Evolutionary conservation across 2,888 invertebrate genomes (phyloP).

Genomic region (Epistrophe grossulariae): DNA sequence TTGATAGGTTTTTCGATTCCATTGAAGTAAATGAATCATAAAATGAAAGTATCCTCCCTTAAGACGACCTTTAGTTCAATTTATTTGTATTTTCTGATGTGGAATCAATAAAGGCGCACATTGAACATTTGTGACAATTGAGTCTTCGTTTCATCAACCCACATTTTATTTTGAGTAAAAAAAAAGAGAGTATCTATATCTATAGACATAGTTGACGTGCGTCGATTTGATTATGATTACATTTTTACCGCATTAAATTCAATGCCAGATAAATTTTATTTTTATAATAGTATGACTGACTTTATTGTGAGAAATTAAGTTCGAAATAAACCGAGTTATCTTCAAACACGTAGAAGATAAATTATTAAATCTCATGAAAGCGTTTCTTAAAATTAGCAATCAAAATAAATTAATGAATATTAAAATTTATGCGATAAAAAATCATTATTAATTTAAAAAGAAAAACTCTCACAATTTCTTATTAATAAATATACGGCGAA

Average conservation of each 20-base stretch:
- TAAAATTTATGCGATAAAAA: not conserved
- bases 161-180: slow-evolving; percentile 4
- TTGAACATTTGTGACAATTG: slow-evolving; percentile 31
- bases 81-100: slow-evolving; percentile 28
- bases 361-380: not conserved
- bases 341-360: not conserved
- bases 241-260: slow-evolving; percentile 3
- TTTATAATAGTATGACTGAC: not conserved
- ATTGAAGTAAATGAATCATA: slow-evolving; percentile 37
- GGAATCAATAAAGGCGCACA: slow-evolving; percentile 27
- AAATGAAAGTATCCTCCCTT: slow-evolving; percentile 26
- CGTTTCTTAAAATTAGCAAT: not conserved
- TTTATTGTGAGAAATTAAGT: not conserved
- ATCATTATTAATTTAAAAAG: too few relatives aligned
- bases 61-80: slow-evolving; percentile 16
- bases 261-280: slow-evolving; percentile 21
- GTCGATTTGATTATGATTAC: slow-evolving; percentile 16
- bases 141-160: slow-evolving; percentile 8
- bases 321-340: not conserved
- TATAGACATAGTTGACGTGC: slow-evolving; percentile 2
- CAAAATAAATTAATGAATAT: not conserved
- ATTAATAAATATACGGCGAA: not conserved
- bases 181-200: not conserved
- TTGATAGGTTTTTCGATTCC: slow-evolving; percentile 14
- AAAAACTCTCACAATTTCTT: too few relatives aligned